phyloP scores from a whole-genome alignment of 2,888 invertebrate species.

The Lutraria lutraria region DNA sequence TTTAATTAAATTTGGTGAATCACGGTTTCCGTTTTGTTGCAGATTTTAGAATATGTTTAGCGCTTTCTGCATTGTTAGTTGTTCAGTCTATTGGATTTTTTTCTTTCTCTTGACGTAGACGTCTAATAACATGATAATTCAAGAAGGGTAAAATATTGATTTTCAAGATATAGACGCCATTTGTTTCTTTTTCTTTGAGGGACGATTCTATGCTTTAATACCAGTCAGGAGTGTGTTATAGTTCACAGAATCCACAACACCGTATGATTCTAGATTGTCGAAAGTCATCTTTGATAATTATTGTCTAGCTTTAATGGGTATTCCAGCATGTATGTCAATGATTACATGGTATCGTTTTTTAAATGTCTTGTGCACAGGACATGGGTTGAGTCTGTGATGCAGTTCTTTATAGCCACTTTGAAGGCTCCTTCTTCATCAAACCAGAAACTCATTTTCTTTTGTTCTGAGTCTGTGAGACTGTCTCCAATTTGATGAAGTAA shows the following conservation, averaged over 20 bases:
- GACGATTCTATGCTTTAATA: background rate
- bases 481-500: constrained; percentile 48
- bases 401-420: constrained; percentile 35
- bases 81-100: constrained; percentile 34
- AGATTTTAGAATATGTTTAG: constrained; percentile 41
- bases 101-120: background rate
- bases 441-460: constrained; percentile 23
- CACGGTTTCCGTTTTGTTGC: constrained; percentile 31
- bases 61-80: constrained; percentile 50
- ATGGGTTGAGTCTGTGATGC: constrained; percentile 38
- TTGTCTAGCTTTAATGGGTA: background rate
- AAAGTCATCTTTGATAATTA: background rate
- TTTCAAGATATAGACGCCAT: background rate
- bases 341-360: constrained; percentile 49
- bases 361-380: constrained; percentile 60
- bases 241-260: background rate
- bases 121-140: constrained; percentile 24
- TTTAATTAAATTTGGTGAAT: constrained; percentile 23
- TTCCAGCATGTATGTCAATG: constrained; percentile 30
- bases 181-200: background rate
- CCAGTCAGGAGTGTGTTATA: background rate
- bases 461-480: constrained; percentile 31
- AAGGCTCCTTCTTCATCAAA: constrained; percentile 54
- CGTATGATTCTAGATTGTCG: no score
- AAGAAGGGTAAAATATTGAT: constrained; percentile 21